A percentile compares a stretch with the other conserved stretches of the same genome.
Conservation (phyloP, 2,797 vertebrate species). For the Crypturellus tataupa region DNA sequence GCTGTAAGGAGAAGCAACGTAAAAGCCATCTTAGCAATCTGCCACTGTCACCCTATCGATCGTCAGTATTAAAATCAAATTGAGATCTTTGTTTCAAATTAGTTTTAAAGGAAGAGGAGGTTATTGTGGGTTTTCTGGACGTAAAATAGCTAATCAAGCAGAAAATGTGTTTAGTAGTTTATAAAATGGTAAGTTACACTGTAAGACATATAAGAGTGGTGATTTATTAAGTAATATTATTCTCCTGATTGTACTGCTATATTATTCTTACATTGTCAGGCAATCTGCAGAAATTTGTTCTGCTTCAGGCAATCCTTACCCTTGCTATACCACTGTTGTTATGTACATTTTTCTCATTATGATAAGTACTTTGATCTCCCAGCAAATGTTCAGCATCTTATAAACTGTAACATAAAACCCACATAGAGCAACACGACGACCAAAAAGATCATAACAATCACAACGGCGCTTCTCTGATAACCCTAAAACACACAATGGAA, state of each 20-base stretch:
- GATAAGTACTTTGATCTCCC: constrained; percentile 64
- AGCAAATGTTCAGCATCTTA: constrained; percentile 54
- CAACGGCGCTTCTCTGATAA: constrained; percentile 23
- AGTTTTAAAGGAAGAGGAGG: constrained; percentile 11
- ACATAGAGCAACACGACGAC: background rate
- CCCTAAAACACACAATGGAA: background rate
- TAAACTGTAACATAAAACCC: constrained; percentile 63
- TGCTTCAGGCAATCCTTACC: constrained; percentile 64
- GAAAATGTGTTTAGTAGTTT: constrained; percentile 16
- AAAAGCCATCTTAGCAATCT: background rate
- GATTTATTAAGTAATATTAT: constrained; percentile 52
- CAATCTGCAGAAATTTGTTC: constrained; percentile 62
- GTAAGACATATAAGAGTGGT: background rate
- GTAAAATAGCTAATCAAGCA: constrained; percentile 48
- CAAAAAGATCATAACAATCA: constrained; percentile 44
- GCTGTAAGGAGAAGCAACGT: background rate
- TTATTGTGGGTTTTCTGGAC: constrained; percentile 26
- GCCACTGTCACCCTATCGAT: background rate
- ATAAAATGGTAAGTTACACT: constrained; percentile 13
- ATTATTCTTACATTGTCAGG: constrained; percentile 48
- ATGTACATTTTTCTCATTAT: constrained; percentile 41
- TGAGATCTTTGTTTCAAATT: constrained; percentile 2
- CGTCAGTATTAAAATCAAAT: constrained; percentile 22
- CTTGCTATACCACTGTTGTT: constrained; percentile 39
- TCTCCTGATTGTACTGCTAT: background rate